Evolutionary conservation across 2,113 vertebrate species (phyloP), one percentile per base, ranked within the genome.

Genomic region (Tetraodon nigroviridis): DNA sequence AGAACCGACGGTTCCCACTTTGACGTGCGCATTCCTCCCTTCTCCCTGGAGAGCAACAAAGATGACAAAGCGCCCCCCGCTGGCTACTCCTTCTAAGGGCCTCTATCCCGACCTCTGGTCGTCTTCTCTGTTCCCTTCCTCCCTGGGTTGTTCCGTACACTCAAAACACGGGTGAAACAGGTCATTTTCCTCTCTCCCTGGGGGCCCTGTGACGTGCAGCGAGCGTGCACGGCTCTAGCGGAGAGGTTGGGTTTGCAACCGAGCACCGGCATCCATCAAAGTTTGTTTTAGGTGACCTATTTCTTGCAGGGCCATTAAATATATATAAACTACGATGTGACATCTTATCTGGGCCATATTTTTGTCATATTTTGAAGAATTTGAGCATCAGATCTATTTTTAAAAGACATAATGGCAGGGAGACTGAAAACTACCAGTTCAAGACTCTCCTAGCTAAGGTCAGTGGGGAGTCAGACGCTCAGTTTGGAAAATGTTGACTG

Each of bases 21-120:
- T 22, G 96, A 99, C 27, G 94, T 98, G 69, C 93, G 96, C 84
- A 99, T 99, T 89, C 96, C 96, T 55, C 96, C 96, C 13, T 99
- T 99, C 86, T 99, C 96, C 54, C 86, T 99, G 90, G 96, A 99
- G 86, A 99, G 96, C 91, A 99, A 97, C 90, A 98, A 98, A 88
- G 95, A 98, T 0, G 95, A 98, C 89, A 98, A 98, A 89, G 95
- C 93, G 8, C 94, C 96, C 71, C 96, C 96, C 49, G 94, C 96
- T 51, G 96, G 95, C 71, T 96, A 97, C 84, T 94, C 95, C 61
- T 94, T 89, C 55, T 90, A 85, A 87, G 29, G 51, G 64, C 67
- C 1, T 40, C 17, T 4, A 29, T 52, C 51, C 52, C 16, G 40
- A 18, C 41, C 12, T 17, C 8, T 0, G 12, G 10, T 7, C 0